Base-by-base conservation (phyloP, 2,797 vertebrate genomes). In the Picus viridis region DNA sequence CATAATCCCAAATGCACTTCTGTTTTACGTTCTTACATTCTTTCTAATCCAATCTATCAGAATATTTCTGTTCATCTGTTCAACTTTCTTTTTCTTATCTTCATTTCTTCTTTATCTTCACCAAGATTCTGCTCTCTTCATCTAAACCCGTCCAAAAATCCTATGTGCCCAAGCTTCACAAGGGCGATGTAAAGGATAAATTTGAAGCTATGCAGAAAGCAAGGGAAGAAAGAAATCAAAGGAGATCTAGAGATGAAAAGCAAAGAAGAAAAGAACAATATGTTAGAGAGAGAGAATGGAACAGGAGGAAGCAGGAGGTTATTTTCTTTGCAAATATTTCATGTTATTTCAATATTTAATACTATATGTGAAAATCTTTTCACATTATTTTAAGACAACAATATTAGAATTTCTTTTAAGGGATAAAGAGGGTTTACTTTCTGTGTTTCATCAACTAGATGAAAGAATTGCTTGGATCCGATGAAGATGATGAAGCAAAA, bases 171-270 rank as follows among this genome's bases (percentile, higher is more conserved):
- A 99, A 98, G 95, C 74, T 97, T 95, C 98, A 95, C 97, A 99
- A 99, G 94, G 98, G 98, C 12, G 98, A 99, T 63, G 98, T 99
- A 97, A 98, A 98, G 92, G 98, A 98, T 97, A 99, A 99, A 97
- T 99, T 98, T 96, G 99, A 99, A 98, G 98, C 98, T 97, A 99
- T 99, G 99, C 99, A 99, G 97, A 99, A 98, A 97, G 98, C 99
- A 96, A 98, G 99, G 96, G 99, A 99, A 98, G 99, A 99, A 96
- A 98, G 99, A 94, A 99, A 98, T 97, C 97, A 99, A 95, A 98
- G 98, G 97, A 98, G 99, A 96, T 99, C 98, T 97, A 97, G 96
- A 87, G 98, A 99, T 0, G 99, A 99, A 98, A 99, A 99, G 94
- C 98, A 98, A 98, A 99, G 99, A 98, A 99, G 99, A 98, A 99